Evolutionary conservation across 2,797 vertebrate species (phyloP).

Genomic region (Melanotaenia maccullochi): DNA sequence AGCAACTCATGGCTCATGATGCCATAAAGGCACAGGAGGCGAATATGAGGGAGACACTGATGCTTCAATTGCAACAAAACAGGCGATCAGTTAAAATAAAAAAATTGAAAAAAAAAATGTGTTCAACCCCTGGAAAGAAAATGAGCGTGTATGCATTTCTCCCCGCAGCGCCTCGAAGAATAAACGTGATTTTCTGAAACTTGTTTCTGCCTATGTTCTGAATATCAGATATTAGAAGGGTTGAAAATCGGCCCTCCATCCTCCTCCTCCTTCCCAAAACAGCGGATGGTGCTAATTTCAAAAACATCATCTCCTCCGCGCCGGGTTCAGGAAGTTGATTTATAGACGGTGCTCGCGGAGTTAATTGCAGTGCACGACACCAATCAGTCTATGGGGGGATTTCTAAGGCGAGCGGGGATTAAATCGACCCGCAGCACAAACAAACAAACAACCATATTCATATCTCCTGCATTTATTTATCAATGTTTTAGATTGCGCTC

Average conservation of each 20-base stretch:
- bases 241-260: slow-evolving; percentile 48
- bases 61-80: slow-evolving; percentile 63
- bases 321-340: slow-evolving; percentile 96
- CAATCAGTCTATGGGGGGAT: slow-evolving; percentile 83
- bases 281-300: slow-evolving; percentile 93
- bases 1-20: slow-evolving; percentile 59
- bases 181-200: slow-evolving; percentile 83
- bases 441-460: slow-evolving; percentile 84
- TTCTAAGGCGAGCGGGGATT: slow-evolving; percentile 71
- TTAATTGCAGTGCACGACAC: slow-evolving; percentile 92
- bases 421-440: slow-evolving; percentile 79
- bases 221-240: slow-evolving; percentile 75
- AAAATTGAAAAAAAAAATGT: slow-evolving; percentile 1
- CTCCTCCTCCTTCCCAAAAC: neutral
- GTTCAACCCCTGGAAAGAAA: slow-evolving; percentile 68
- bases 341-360: slow-evolving; percentile 90
- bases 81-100: slow-evolving; percentile 68
- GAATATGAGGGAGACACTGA: slow-evolving; percentile 50
- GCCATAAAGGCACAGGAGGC: slow-evolving; percentile 39
- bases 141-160: slow-evolving; percentile 48
- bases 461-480: slow-evolving; percentile 83
- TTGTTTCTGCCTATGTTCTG: slow-evolving; percentile 70
- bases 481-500: slow-evolving; percentile 84
- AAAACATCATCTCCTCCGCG: slow-evolving; percentile 90
- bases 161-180: slow-evolving; percentile 74